phyloP scores from a whole-genome alignment of 2,113 vertebrate genomes.

The Gavialis gangeticus region DNA sequence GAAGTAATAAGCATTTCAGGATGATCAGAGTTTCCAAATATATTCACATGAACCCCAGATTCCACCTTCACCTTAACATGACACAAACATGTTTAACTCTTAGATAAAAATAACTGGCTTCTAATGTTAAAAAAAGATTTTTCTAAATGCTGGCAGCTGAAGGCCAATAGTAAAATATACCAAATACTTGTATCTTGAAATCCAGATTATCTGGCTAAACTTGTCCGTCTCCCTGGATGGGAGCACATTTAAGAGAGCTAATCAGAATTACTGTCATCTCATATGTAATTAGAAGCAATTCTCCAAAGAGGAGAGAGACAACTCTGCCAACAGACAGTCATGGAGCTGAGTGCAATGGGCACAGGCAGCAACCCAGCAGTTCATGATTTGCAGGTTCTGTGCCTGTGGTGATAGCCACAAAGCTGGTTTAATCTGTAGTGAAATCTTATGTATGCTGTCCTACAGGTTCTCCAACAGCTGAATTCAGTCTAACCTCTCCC shows the following conservation, averaged over 20 bases:
- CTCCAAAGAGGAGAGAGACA: neutral
- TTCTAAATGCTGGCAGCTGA: neutral
- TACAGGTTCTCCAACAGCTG: neutral
- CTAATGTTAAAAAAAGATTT: neutral
- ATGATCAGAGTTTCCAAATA: constrained; percentile 54
- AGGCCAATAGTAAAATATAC: neutral
- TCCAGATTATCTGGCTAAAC: neutral
- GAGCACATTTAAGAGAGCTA: neutral
- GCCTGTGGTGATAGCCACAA: neutral
- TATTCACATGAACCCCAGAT: neutral
- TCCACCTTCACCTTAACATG: constrained; percentile 30
- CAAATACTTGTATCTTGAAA: neutral
- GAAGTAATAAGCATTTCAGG: constrained; percentile 24
- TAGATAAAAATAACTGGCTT: constrained; percentile 2
- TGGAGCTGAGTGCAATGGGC: neutral
- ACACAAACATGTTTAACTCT: constrained; percentile 2
- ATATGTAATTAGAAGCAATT: neutral
- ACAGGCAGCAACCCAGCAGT: neutral
- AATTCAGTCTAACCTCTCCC: neutral
- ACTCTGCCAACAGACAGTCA: neutral
- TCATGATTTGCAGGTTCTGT: neutral
- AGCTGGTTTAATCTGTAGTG: too few species aligned
- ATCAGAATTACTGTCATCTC: fast-evolving
- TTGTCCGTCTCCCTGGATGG: neutral
- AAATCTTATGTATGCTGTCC: neutral